Evolutionary conservation across 2,113 vertebrate genomes (phyloP).

Genomic region (Myotis davidii): DNA sequence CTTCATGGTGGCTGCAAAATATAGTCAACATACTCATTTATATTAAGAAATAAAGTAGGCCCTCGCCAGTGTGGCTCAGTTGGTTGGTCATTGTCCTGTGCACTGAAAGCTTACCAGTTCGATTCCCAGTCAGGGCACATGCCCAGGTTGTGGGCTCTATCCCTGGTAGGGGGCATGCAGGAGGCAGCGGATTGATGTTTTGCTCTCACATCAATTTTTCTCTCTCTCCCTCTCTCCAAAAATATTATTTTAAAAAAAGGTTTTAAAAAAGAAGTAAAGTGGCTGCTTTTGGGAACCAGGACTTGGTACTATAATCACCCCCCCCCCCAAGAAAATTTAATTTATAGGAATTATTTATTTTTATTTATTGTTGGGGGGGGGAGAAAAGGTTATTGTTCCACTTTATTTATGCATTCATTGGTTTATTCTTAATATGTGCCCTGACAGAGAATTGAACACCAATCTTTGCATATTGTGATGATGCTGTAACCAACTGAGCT

Average conservation of each 20-base stretch:
- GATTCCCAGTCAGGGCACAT: neutral
- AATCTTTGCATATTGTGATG: too few relatives aligned
- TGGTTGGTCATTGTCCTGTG: neutral
- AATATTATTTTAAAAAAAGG: neutral
- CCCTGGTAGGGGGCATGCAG: neutral
- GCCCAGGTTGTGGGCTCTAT: neutral
- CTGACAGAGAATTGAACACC: too few relatives aligned
- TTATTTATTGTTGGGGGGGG: too few relatives aligned
- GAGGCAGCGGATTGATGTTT: neutral
- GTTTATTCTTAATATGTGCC: too few relatives aligned
- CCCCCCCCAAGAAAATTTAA: neutral
- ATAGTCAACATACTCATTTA: neutral
- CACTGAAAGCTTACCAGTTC: neutral
- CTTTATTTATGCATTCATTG: too few relatives aligned
- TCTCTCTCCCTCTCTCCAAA: neutral
- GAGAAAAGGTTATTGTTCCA: too few relatives aligned
- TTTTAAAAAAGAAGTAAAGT: neutral
- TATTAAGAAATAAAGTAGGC: slow-evolving; percentile 27
- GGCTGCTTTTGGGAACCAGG: neutral
- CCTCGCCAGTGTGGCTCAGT: neutral
- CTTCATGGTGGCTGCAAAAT: neutral
- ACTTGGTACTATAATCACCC: neutral
- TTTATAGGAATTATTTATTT: neutral
- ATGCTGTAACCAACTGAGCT: too few relatives aligned
- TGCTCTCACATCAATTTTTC: neutral